Base-by-base conservation (phyloP, 2,888 invertebrate species). In the Ormyrus rosae region DNA sequence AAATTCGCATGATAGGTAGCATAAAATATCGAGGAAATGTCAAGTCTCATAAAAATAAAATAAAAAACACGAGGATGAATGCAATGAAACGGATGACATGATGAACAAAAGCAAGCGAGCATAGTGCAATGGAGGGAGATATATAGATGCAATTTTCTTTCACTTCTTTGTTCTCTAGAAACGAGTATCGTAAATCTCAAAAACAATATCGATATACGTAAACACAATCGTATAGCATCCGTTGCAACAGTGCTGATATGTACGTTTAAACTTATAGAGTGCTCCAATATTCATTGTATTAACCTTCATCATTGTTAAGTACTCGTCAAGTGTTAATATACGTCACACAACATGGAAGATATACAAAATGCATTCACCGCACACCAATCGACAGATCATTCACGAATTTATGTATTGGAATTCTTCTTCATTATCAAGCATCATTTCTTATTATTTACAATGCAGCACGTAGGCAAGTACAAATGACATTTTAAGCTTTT, bases 61-160 rank as follows among this genome's bases (percentile, higher is more conserved):
- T 70, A 45, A 73, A 55, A 69, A 71, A 56, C 19, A 75, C 51
- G 76, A 71, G 45, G 34, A 60, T 61, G 46, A 76, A 79, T 76
- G 82, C 82, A 82, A 65, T 34, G 60, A 79, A 73, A 77, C 64
- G 77, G 34, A 76, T 82, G 82, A 73, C 53, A 60, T 51, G 13
- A 77, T 81, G 78, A 70, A 77, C 50, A 79, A 65, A 79, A 82
- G 76, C 82, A 82, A 81, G 82, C 81, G 78, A 79, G 78, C 82
- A 76, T 34, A 45, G 73, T 82, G 79, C 81, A 78, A 69, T 75
- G 48, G n/a, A 34, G 34, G 63, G 53, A 45, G 48, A 34, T 34
- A 34, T 34, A 34, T 34, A 60, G 60, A 78, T 77, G 81, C 70
- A 34, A 19, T 74, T 34, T 34, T 34, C 48, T 6, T 68, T 73